These are phyloP conservation scores for Melieria crassipennis DNA, from an alignment of 2,888 invertebrate species.

Conservation along the genomic window DNA sequence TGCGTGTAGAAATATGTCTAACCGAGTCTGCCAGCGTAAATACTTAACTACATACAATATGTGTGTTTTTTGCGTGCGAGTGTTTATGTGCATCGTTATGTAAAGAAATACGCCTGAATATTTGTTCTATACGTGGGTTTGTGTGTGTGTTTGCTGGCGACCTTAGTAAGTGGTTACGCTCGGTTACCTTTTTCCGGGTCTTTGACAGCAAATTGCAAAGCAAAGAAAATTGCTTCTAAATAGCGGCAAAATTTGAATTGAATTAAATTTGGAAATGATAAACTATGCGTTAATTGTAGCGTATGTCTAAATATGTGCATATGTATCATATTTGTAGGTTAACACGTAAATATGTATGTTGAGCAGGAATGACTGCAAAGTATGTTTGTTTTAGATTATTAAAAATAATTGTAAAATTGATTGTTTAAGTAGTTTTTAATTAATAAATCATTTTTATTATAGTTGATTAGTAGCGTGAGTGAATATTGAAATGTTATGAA, in stretches of 20 bases:
- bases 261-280: not conserved
- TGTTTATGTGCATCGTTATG: not conserved
- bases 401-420: no score
- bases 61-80: not conserved
- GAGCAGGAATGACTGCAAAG: no score
- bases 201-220: constrained; percentile 45
- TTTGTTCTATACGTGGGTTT: constrained; percentile 2
- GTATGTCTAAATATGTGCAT: no score
- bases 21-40: not conserved
- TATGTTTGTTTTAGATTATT: no score
- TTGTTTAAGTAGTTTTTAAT: no score
- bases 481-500: no score
- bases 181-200: constrained; percentile 44
- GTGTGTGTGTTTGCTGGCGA: constrained; percentile 33
- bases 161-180: constrained; percentile 53
- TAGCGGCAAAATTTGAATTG: constrained; percentile 35
- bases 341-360: no score
- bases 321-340: no score
- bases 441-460: no score
- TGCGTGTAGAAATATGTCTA: not conserved
- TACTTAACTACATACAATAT: constrained; percentile 10
- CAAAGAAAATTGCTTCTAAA: constrained; percentile 50
- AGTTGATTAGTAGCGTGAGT: no score
- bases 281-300: not conserved
- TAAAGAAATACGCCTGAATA: constrained; percentile 1